Conservation (phyloP, 2,888 invertebrate genomes). For the Nomada flava region DNA sequence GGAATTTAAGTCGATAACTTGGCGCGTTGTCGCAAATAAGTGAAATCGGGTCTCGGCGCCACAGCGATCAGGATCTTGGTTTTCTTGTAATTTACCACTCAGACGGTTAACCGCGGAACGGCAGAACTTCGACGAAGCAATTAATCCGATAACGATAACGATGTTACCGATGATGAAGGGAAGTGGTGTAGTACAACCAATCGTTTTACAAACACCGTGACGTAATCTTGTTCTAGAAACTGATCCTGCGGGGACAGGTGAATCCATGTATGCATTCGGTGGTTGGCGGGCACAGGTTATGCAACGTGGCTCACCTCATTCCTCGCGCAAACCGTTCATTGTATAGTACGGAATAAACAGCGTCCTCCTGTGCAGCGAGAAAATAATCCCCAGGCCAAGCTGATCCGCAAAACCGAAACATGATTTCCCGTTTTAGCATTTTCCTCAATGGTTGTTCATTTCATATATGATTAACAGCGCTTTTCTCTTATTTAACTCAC, state of each 20-base stretch:
- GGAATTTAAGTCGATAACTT: conserved; percentile 1
- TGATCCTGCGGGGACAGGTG: conserved; percentile 31
- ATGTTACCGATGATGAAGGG: conserved; percentile 65
- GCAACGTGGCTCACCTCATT: conserved; percentile 35
- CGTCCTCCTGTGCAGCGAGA: conserved; percentile 8
- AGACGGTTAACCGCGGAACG: conserved; percentile 47
- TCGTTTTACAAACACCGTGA: conserved; percentile 67
- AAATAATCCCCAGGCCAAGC: conserved; percentile 17
- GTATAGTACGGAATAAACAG: conserved; percentile 11
- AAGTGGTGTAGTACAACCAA: conserved; percentile 45
- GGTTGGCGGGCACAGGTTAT: conserved; percentile 12
- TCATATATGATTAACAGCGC: background rate
- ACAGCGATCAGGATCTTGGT: conserved; percentile 15
- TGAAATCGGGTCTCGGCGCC: conserved; percentile 6
- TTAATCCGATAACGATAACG: conserved; percentile 69
- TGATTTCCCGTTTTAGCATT: background rate
- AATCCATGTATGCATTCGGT: conserved; percentile 14
- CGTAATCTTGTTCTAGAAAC: conserved; percentile 63
- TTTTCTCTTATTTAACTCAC: too few relatives aligned
- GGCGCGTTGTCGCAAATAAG: conserved; percentile 30
- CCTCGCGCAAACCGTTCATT: conserved; percentile 10
- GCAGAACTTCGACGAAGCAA: conserved; percentile 41
- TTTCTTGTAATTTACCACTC: conserved; percentile 51
- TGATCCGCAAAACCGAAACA: background rate
- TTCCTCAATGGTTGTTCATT: background rate